Conservation (phyloP, 2,797 vertebrate genomes). For the Ctenochaetus hawaiiensis region DNA sequence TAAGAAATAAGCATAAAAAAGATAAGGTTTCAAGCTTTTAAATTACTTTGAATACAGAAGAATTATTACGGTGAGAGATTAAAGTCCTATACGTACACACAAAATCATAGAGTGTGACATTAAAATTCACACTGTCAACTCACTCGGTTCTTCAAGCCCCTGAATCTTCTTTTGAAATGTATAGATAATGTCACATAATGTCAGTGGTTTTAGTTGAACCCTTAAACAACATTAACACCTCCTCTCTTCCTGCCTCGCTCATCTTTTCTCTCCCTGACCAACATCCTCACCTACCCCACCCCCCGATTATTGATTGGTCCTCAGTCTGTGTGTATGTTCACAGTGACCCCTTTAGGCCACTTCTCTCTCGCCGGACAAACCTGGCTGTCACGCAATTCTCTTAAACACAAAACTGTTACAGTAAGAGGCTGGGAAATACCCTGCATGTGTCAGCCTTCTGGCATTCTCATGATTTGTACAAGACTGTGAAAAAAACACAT, state of each 20-base stretch:
- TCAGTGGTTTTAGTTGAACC: conserved; percentile 17
- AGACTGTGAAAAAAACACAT: conserved; percentile 7
- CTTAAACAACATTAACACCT: conserved; percentile 24
- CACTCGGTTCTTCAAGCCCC: background rate
- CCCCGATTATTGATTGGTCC: conserved; percentile 63
- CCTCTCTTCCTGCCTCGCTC: conserved; percentile 7
- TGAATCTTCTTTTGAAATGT: background rate
- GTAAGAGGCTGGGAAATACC: conserved; percentile 24
- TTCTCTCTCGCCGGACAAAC: conserved; percentile 53
- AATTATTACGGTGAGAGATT: background rate
- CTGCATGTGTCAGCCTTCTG: background rate
- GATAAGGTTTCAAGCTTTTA: conserved; percentile 5
- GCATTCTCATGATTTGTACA: background rate
- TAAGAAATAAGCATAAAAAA: conserved; percentile 2
- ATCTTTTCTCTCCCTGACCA: conserved; percentile 40
- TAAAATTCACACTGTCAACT: background rate
- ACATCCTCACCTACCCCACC: conserved; percentile 2
- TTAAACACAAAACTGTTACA: conserved; percentile 42
- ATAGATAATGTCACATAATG: background rate
- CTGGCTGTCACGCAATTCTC: conserved; percentile 19
- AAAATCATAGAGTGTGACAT: background rate
- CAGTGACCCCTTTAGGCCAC: conserved; percentile 82
- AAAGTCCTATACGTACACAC: background rate
- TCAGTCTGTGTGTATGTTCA: conserved; percentile 74
- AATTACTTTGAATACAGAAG: conserved; percentile 7